Conservation (phyloP, 2,888 invertebrate genomes). For the Drepana falcataria region DNA sequence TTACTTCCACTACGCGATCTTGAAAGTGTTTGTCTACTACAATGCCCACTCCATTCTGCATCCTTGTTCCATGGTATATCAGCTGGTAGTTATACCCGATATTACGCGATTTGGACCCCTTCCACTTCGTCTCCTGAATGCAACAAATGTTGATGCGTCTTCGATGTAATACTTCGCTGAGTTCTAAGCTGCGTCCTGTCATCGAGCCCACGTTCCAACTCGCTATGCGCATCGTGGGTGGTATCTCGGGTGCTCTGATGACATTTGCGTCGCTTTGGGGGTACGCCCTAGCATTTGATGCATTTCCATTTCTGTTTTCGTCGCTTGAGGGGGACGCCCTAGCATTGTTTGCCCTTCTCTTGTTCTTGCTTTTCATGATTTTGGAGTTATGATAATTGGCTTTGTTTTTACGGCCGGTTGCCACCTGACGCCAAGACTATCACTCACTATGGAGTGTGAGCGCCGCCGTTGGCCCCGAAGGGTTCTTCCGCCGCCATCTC, state of each 20-base stretch:
- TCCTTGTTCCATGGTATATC: slow-evolving; percentile 5
- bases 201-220: slow-evolving; percentile 16
- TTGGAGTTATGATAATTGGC: too few species aligned
- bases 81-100: slow-evolving; percentile 9
- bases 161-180: slow-evolving; percentile 9
- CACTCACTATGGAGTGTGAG: too few species aligned
- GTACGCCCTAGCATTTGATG: not conserved
- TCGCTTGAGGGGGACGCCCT: too few species aligned
- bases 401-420: too few species aligned
- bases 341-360: too few species aligned
- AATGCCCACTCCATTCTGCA: slow-evolving; percentile 10
- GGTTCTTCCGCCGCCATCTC: too few species aligned
- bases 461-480: too few species aligned
- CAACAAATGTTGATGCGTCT: slow-evolving; percentile 13
- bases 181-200: slow-evolving; percentile 13
- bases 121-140: slow-evolving; percentile 17
- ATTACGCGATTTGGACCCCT: slow-evolving; percentile 12
- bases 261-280: not conserved
- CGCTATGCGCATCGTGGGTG: not conserved
- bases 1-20: slow-evolving; percentile 6
- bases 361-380: too few species aligned
- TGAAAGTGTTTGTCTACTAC: slow-evolving; percentile 6
- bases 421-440: too few species aligned
- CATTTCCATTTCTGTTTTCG: too few species aligned
- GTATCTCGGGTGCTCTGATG: too few species aligned